Evolutionary conservation across 2,113 vertebrate species (phyloP).

Genomic region (Parotia lawesii): DNA sequence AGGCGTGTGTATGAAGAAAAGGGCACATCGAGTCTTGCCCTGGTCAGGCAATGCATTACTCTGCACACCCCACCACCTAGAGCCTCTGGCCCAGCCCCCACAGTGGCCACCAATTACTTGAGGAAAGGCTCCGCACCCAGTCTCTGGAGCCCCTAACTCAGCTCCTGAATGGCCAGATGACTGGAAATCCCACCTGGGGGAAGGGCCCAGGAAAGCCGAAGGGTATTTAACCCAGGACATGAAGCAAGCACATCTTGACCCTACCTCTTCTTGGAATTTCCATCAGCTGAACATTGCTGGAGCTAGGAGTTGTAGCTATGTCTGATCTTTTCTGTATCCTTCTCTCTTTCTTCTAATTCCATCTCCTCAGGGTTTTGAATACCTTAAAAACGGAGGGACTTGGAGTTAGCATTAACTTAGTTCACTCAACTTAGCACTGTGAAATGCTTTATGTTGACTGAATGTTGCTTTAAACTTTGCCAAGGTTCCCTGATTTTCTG

Average conservation of each 20-base stretch:
- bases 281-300: neutral
- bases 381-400: neutral
- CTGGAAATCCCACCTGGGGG: neutral
- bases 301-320: neutral
- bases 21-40: neutral
- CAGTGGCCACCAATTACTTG: neutral
- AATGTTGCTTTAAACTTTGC: neutral
- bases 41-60: neutral
- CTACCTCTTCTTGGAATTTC: neutral
- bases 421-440: too few species aligned
- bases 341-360: neutral
- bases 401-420: too few species aligned
- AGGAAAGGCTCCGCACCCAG: neutral
- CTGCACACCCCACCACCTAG: neutral
- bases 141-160: neutral
- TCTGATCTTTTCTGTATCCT: neutral
- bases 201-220: neutral
- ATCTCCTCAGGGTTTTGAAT: neutral
- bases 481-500: neutral
- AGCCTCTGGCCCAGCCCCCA: neutral
- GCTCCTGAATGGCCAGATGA: neutral
- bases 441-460: neutral
- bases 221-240: neutral
- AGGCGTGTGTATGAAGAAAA: neutral
- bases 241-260: neutral